These are phyloP conservation scores for Caloenas nicobarica DNA, from an alignment of 2,113 vertebrate species.

Conservation along the genomic window DNA sequence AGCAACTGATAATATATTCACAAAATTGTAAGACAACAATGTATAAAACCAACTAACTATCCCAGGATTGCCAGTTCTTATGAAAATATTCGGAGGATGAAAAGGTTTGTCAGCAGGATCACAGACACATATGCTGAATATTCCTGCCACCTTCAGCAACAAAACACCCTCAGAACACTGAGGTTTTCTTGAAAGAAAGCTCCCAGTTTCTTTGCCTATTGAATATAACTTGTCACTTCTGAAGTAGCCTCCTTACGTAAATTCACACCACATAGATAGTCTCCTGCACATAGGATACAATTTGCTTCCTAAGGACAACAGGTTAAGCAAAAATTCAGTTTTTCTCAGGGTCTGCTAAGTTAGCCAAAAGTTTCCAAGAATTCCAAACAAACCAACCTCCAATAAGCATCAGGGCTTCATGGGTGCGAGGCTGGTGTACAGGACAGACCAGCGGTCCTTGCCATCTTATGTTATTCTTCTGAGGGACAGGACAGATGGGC, in stretches of 20 bases:
- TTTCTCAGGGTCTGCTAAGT: not conserved
- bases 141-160: not conserved
- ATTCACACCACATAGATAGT: not conserved
- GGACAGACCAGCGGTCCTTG: not conserved
- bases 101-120: not conserved
- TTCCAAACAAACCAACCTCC: not conserved
- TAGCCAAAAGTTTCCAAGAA: not conserved
- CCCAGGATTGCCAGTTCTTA: not conserved
- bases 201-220: not conserved
- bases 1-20: slow-evolving; percentile 56
- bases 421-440: not conserved
- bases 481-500: not conserved
- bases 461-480: not conserved
- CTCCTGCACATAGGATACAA: not conserved
- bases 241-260: not conserved
- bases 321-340: not conserved
- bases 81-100: not conserved
- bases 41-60: slow-evolving; percentile 22
- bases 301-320: not conserved
- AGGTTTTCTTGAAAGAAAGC: not conserved
- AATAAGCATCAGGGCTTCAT: not conserved
- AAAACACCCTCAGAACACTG: not conserved
- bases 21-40: not conserved
- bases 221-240: not conserved
- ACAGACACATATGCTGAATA: not conserved